Conservation (phyloP, 2,113 vertebrate genomes). For the Seriola quinqueradiata region DNA sequence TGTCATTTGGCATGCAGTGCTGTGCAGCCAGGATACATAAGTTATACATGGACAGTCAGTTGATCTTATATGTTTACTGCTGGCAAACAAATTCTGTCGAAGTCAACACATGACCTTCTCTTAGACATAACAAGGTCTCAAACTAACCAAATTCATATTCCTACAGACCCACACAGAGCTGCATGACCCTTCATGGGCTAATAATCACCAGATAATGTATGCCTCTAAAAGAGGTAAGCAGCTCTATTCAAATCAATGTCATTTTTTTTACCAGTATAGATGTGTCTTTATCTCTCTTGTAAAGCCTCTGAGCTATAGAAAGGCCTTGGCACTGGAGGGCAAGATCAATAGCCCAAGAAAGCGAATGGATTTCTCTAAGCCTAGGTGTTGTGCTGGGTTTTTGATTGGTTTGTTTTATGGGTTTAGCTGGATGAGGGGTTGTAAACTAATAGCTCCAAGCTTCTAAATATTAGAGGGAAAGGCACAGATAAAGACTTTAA, state of each 20-base stretch:
- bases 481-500: constrained; percentile 64
- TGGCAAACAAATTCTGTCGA: not conserved
- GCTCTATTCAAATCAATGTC: constrained; percentile 57
- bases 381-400: constrained; percentile 50
- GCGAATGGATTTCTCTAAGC: constrained; percentile 71
- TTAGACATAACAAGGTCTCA: not conserved
- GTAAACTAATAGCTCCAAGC: constrained; percentile 70
- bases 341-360: constrained; percentile 75
- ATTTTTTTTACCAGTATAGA: constrained; percentile 30
- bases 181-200: not conserved
- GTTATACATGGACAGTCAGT: constrained; percentile 3
- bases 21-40: not conserved
- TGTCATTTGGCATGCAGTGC: constrained; percentile 23
- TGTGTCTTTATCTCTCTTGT: constrained; percentile 48
- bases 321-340: constrained; percentile 51
- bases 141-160: not conserved
- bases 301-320: constrained; percentile 58
- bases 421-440: constrained; percentile 59
- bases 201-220: constrained; percentile 67
- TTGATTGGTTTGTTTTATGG: constrained; percentile 78
- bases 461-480: constrained; percentile 69
- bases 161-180: not conserved
- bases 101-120: not conserved
- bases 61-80: not conserved
- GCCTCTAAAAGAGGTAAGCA: constrained; percentile 51